Percentiles rank a stretch among this genome's conserved stretches.
phyloP scores from a whole-genome alignment of 2,113 vertebrate genomes.

The Etheostoma cragini region DNA sequence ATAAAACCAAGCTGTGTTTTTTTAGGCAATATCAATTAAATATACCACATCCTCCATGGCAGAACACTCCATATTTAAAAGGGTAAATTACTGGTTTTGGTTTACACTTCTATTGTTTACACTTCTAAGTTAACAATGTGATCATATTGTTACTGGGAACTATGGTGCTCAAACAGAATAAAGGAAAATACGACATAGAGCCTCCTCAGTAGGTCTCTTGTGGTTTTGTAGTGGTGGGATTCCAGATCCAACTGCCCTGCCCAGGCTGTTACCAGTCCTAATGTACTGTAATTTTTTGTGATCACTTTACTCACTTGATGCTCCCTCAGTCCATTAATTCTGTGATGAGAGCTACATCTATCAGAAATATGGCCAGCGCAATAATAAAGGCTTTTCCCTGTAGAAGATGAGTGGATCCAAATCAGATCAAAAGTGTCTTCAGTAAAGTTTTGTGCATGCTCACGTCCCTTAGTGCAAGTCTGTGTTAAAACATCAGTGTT shows the following conservation, averaged over 20 bases:
- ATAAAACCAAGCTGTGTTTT: slow-evolving; percentile 41
- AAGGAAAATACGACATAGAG: slow-evolving; percentile 10
- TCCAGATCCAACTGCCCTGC: slow-evolving; percentile 36
- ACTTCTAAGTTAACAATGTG: slow-evolving; percentile 27
- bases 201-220: slow-evolving; percentile 22
- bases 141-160: slow-evolving; percentile 35
- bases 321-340: slow-evolving; percentile 39
- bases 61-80: slow-evolving; percentile 44
- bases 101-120: slow-evolving; percentile 43
- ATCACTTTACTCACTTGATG: slow-evolving; percentile 42
- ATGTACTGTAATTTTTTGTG: slow-evolving; percentile 37
- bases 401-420: neutral
- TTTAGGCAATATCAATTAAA: slow-evolving; percentile 40
- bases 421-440: neutral
- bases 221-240: slow-evolving; percentile 10
- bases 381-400: slow-evolving; percentile 30
- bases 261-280: slow-evolving; percentile 31
- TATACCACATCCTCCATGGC: slow-evolving; percentile 9
- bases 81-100: slow-evolving; percentile 45
- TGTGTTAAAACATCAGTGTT: neutral
- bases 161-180: slow-evolving; percentile 30
- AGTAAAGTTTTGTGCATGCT: neutral
- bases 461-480: neutral
- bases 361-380: slow-evolving; percentile 6
- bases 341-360: slow-evolving; percentile 15